These are phyloP conservation scores for Amblyjoppa proteus DNA, from an alignment of 2,888 invertebrate genomes.

Conservation along the genomic window DNA sequence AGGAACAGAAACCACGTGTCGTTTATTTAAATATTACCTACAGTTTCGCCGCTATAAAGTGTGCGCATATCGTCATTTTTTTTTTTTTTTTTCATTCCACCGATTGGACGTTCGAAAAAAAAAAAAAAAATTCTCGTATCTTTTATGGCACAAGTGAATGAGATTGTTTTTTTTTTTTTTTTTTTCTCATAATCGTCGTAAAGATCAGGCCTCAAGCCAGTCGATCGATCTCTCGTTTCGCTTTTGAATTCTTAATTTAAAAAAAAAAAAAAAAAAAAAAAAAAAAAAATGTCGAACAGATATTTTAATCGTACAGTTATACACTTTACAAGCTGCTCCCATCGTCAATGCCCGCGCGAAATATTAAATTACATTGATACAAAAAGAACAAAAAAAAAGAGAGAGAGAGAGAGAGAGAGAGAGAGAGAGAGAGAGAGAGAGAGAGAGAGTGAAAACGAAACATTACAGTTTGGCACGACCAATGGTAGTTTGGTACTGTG, in stretches of 20 bases:
- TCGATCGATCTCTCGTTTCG: slow-evolving; percentile 44
- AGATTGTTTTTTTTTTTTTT: slow-evolving; percentile 57
- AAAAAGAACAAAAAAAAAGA: slow-evolving; percentile 62
- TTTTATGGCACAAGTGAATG: slow-evolving; percentile 80
- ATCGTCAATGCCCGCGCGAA: slow-evolving; percentile 74
- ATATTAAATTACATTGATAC: slow-evolving; percentile 72
- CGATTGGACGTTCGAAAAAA: slow-evolving; percentile 47
- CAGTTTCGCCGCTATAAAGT: slow-evolving; percentile 50
- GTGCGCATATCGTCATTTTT: slow-evolving; percentile 58
- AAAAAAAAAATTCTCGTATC: slow-evolving; percentile 58
- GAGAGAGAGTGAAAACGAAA: slow-evolving; percentile 58
- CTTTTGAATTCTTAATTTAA: slow-evolving; percentile 30
- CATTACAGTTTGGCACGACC: slow-evolving; percentile 78
- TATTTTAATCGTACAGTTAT: slow-evolving; percentile 40
- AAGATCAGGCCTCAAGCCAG: slow-evolving; percentile 51
- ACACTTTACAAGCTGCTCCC: slow-evolving; percentile 27
- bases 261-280: slow-evolving; percentile 40
- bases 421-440: slow-evolving; percentile 46
- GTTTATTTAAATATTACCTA: slow-evolving; percentile 69
- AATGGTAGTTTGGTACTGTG: slow-evolving; percentile 78
- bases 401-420: slow-evolving; percentile 43
- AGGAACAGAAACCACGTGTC: slow-evolving; percentile 82
- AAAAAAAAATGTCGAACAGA: slow-evolving; percentile 32
- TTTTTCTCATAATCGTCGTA: slow-evolving; percentile 34
- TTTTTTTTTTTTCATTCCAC: slow-evolving; percentile 44